Evolutionary conservation across 2,888 invertebrate genomes (phyloP), one percentile per base, ranked within the genome.

Genomic region (Troides oblongomaculatus): DNA sequence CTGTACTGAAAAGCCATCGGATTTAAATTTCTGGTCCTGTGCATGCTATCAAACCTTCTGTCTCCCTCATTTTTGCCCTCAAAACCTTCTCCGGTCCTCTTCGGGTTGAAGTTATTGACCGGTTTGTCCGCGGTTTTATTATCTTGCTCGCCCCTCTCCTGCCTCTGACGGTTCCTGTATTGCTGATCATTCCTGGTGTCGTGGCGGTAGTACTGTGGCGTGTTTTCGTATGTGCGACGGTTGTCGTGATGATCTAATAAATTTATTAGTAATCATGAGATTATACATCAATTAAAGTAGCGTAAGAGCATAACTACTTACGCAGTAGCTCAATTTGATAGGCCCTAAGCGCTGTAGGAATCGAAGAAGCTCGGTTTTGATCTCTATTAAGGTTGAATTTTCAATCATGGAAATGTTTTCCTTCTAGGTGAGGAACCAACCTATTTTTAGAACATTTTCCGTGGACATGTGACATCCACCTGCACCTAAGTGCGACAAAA

Each of bases 1-100:
- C 84, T 72, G 66, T 80, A 84, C 8, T 80, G 81, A 62, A 81
- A 23, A 36, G 74, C 76, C 57, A 74, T 39, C 46, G 67, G 69
- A 14, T 71, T 68, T 23, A 71, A 43, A 23, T 65, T 71, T 23
- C 71, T 64, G 4, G 64, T 62, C 18, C 71, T 60, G 23, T 46
- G 58, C 8, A 62, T 23, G 3, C 65, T 68, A 0, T 71, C 68
- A 50, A 64, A 65, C 58, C 30, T 69, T 62, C 71, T 68, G 8
- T 71, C 71, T 18, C 65, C 62, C 0, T 63, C 69, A 5, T 25
- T 43, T 18, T 59, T 58, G 14, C 46, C 60, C 14, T 68, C 69
- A 18, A 43, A 50, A 14, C 25, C 25, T 5, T 60, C 62, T 21
- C 61, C 57, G 3, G 59, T 25, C 53, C 66, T 30, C 50, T 60